Percentiles rank a stretch among this genome's conserved stretches.
phyloP scores from a whole-genome alignment of 2,888 invertebrate genomes.

The Torymus tubicola region DNA sequence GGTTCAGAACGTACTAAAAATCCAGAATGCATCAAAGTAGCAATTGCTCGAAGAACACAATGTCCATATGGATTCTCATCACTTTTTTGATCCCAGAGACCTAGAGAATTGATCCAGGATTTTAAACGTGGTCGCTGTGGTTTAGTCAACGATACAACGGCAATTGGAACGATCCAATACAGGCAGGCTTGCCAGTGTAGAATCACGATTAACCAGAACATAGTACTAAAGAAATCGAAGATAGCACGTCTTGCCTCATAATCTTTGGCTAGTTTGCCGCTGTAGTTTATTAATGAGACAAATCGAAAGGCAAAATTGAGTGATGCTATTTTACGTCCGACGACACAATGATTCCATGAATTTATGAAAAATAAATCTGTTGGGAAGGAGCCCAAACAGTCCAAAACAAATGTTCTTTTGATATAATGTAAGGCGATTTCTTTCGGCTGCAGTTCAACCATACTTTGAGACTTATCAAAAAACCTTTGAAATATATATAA shows the following conservation, averaged over 20 bases:
- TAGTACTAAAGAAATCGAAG: conserved; percentile 64
- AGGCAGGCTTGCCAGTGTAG: conserved; percentile 72
- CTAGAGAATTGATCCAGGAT: conserved; percentile 67
- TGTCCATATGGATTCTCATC: conserved; percentile 61
- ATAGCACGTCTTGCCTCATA: conserved; percentile 61
- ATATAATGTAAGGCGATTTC: conserved; percentile 66
- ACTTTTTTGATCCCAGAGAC: conserved; percentile 63
- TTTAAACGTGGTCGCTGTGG: conserved; percentile 60
- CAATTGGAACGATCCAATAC: conserved; percentile 70
- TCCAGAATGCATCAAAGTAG: conserved; percentile 68
- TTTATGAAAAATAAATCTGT: conserved; percentile 69
- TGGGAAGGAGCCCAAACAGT: conserved; percentile 70
- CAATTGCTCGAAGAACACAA: conserved; percentile 65
- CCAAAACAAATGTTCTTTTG: conserved; percentile 64
- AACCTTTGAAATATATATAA: conserved; percentile 61
- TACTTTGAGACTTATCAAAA: conserved; percentile 64
- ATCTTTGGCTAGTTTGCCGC: conserved; percentile 61
- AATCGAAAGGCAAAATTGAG: conserved; percentile 66
- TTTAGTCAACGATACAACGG: conserved; percentile 57
- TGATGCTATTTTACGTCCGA: conserved; percentile 65
- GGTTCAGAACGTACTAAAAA: conserved; percentile 63
- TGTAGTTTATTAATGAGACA: conserved; percentile 64
- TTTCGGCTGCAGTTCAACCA: conserved; percentile 64
- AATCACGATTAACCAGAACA: conserved; percentile 64
- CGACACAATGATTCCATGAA: conserved; percentile 60